phyloP scores from a whole-genome alignment of 1,140 invertebrate genomes.

The Aphelinus certus region DNA sequence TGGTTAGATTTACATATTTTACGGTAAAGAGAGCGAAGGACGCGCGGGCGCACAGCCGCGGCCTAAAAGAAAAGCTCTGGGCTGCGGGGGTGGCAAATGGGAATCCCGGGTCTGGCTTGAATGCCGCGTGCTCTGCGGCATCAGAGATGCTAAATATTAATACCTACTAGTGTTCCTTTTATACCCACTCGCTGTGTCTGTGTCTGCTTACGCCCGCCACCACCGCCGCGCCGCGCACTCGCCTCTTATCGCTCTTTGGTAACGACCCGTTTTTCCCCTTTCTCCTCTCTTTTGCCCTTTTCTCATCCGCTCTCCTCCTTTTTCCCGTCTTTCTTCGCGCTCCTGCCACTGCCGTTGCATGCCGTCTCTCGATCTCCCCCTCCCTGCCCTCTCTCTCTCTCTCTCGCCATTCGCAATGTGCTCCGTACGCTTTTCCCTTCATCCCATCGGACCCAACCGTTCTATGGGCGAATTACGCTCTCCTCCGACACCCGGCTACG shows the following conservation, averaged over 20 bases:
- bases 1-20: constrained; percentile 66
- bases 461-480: constrained; percentile 46
- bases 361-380: neutral
- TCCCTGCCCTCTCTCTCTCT: neutral
- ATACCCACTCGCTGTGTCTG: constrained; percentile 44
- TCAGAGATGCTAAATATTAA: constrained; percentile 66
- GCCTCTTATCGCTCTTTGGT: constrained; percentile 36
- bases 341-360: neutral
- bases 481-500: no score
- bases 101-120: constrained; percentile 55
- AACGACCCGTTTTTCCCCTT: constrained; percentile 34
- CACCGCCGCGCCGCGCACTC: no score
- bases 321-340: constrained; percentile 9
- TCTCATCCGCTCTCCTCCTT: constrained; percentile 4
- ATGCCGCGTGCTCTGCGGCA: constrained; percentile 51
- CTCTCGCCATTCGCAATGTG: no score
- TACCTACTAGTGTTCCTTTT: constrained; percentile 62
- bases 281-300: constrained; percentile 25
- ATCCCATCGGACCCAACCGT: neutral
- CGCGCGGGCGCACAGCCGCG: constrained; percentile 3
- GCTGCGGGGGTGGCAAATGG: constrained; percentile 50
- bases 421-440: neutral
- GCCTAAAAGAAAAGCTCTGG: constrained; percentile 52
- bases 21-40: constrained; percentile 56
- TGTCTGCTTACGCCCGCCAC: neutral